phyloP scores from a whole-genome alignment of 2,797 vertebrate genomes.

The Varecia variegata region DNA sequence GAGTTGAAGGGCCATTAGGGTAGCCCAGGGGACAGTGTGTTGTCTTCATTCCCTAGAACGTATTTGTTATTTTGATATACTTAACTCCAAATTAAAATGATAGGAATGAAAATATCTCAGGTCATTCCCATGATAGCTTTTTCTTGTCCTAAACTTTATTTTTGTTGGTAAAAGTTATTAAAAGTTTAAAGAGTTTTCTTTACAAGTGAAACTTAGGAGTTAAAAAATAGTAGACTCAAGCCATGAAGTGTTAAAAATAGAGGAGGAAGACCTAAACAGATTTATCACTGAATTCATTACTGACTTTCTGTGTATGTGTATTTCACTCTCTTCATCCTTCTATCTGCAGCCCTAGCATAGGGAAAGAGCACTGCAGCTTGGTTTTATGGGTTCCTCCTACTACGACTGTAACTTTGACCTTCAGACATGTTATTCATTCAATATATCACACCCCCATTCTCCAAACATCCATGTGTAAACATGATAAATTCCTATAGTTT shows the following conservation, averaged over 20 bases:
- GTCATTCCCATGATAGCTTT: background rate
- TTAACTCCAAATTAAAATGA: slow-evolving; percentile 41
- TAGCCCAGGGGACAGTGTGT: background rate
- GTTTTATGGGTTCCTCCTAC: background rate
- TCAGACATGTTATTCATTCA: background rate
- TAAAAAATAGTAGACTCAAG: background rate
- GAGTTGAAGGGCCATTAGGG: background rate
- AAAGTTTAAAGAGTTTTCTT: background rate
- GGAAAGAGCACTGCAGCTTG: background rate
- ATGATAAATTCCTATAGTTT: background rate
- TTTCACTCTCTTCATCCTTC: background rate
- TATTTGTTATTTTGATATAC: background rate
- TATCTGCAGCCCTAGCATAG: background rate
- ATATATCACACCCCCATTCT: background rate
- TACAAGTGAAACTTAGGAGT: background rate
- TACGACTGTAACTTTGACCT: background rate
- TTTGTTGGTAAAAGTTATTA: background rate
- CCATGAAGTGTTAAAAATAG: background rate
- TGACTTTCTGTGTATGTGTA: background rate
- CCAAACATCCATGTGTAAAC: background rate
- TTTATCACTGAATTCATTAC: background rate
- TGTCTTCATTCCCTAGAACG: background rate
- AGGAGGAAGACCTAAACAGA: background rate
- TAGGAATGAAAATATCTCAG: background rate
- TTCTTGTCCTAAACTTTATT: background rate